Evolutionary conservation across 2,113 vertebrate genomes (phyloP), one percentile per base, ranked within the genome.

Genomic region (Ascaphus truei): DNA sequence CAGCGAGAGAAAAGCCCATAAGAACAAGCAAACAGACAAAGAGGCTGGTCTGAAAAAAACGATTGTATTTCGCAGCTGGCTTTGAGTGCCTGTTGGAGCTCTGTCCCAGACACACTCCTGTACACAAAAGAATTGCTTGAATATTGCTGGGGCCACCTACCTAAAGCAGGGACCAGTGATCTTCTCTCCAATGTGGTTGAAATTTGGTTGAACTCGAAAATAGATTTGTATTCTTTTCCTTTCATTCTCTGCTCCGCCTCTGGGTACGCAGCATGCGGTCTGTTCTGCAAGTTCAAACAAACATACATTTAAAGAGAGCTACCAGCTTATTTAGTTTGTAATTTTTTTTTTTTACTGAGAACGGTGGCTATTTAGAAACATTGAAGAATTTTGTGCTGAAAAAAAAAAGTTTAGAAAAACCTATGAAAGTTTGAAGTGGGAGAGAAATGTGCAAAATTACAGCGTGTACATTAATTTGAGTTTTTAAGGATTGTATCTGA

Each of bases 41-140:
- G 61, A 71, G 43, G 55, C 16, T 52, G 67, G 20, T 45, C 56
- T 71, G 41, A 71, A 71, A 68, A n/a, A 60, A 29, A 10, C 56
- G 27, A 71, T 71, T 71, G 43, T 71, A 58, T 52, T 52, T 71
- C 67, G 61, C 67, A 71, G 67, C 57, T 51, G 56, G 67, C 55
- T 52, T 68, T 60, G 33, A 9, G 58, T 61, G 56, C 23, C 67
- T 2, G 5, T 52, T 48, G 36, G 45, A 52, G 25, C 56, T 59
- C 67, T 71, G 33, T 33, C 25, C 25, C 33, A 71, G 45, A 41
- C 26, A 10, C n/a, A n/a, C n/a, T n/a, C n/a, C n/a, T n/a, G n/a
- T 37, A 61, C 23, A 68, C 56, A 71, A 71, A 61, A 52, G 57
- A 61, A 34, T 39, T 10, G 12, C 22, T 36, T 71, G 67, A 51